Base-by-base conservation (phyloP, 2,888 invertebrate species). In the Rutpela maculata region DNA sequence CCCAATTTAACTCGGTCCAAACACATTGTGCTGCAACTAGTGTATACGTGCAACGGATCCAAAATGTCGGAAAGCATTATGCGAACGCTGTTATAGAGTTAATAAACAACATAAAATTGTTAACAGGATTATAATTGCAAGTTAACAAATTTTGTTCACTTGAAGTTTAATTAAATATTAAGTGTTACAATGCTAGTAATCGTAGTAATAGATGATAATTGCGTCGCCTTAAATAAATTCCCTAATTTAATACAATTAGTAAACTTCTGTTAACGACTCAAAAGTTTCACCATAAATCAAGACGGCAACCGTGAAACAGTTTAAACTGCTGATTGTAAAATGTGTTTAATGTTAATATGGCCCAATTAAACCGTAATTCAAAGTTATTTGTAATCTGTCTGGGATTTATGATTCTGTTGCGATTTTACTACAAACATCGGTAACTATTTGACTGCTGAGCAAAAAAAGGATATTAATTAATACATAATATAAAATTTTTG, bases 231-330 rank as follows among this genome's bases (percentile, higher is more conserved):
- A 67, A 66, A 56, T 35, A 69, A 69, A 35, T 69, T 69, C 57
- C 69, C 38, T 57, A 69, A 69, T 69, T 56, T 26, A 56, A 69
- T 69, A 69, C 59, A 69, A 69, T 69, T 69, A 59, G 57, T 57
- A 69, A 69, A 69, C 69, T 69, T 69, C 55, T 26, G 55, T 55
- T 68, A 68, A 68, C 56, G 69, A 69, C 26, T 59, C 69, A 11
- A 59, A 69, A 69, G 57, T 69, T 69, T 57, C 57, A 35, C 31
- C 26, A 35, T 69, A 69, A 69, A 69, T 69, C 50, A 69, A 59
- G 50, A 31, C 55, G 22, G 67, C 11, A 67, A 55, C 50, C 50
- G 69, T 19, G 59, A 69, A 31, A 59, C 57, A 18, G n/a, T 18
- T 19, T 57, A 57, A 31, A 26, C n/a, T 55, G 35, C 56, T 57